Percentiles rank a stretch among this genome's conserved stretches.
These are phyloP conservation scores for Neomorphus geoffroyi DNA, from an alignment of 2,797 vertebrate genomes.

Conservation along the genomic window DNA sequence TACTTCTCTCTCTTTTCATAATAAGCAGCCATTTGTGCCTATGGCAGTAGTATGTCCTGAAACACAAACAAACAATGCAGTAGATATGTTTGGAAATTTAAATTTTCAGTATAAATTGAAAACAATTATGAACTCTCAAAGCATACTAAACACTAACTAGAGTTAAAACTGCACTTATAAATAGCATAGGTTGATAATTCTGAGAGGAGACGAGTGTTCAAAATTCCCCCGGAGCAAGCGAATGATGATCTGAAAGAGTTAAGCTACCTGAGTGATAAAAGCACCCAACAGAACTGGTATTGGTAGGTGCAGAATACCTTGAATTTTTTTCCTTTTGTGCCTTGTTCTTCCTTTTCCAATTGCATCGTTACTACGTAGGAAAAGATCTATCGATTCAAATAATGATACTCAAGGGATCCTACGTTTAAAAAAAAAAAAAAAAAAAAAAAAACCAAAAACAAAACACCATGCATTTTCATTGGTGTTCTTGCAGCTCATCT, in stretches of 20 bases:
- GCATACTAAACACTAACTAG: not conserved
- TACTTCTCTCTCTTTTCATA: not conserved
- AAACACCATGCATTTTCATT: not conserved
- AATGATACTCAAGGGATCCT: not conserved
- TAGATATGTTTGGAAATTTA: not conserved
- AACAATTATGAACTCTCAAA: not conserved
- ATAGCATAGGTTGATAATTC: not conserved
- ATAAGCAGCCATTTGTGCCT: fast-evolving
- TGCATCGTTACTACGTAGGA: not conserved
- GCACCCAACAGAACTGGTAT: not conserved
- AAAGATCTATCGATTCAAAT: not conserved
- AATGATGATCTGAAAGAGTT: not conserved
- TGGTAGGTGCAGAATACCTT: not conserved
- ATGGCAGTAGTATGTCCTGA: not conserved
- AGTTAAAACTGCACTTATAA: not conserved
- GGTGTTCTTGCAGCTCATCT: not conserved
- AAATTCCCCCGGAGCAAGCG: not conserved
- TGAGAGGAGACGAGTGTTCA: not conserved
- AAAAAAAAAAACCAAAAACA: not conserved
- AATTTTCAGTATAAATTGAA: not conserved
- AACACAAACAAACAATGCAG: not conserved
- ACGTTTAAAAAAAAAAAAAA: not conserved
- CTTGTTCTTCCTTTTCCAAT: not conserved
- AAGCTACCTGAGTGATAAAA: not conserved
- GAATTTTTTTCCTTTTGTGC: not conserved